Base-by-base conservation (phyloP, 2,797 vertebrate genomes). In the Tiaroga cobitis region DNA sequence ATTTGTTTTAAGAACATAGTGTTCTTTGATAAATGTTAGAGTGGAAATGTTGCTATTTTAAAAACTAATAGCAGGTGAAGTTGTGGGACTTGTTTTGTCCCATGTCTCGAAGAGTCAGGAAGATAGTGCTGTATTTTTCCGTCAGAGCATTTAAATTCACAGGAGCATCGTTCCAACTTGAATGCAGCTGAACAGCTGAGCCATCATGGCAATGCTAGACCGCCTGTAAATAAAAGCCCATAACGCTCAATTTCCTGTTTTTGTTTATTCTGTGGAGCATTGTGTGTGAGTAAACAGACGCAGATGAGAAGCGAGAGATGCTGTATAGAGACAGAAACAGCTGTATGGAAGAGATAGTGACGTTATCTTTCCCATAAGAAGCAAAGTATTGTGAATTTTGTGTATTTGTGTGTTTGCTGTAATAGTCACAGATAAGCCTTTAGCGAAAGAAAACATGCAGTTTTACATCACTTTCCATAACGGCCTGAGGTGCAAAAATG, bases 271-370 rank as follows among this genome's bases (percentile, higher is more conserved):
- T 76, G 67, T 69, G 84, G 43, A 49, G 85, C 86, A 86, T 86
- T 88, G 83, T 90, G 81, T 86, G 80, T 67, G 75, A 80, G 84
- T 86, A 86, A 88, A 89, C 80, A 68, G 82, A 77, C 37, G 74
- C 80, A 83, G 85, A 69, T 82, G 79, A 78, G 83, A 87, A 85
- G 61, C 46, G n/a, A 83, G 80, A 24, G 65, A 59, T 51, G 37
- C 67, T 61, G 43, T 84, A 73, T 87, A 37, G 73, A 65, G 43
- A 75, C 84, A 63, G 86, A 85, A 78, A 63, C 8, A 59, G 73
- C 90, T 91, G 91, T 83, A 78, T 86, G 32, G n/a, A 68, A 72
- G 77, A 90, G 91, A 91, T 91, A 91, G 82, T 86, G 82, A 26
- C 37, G 72, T 89, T 90, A 89, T 89, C 88, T 85, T 86, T 86